Conservation (phyloP, 1,140 invertebrate species). For the Habropoda laboriosa region DNA sequence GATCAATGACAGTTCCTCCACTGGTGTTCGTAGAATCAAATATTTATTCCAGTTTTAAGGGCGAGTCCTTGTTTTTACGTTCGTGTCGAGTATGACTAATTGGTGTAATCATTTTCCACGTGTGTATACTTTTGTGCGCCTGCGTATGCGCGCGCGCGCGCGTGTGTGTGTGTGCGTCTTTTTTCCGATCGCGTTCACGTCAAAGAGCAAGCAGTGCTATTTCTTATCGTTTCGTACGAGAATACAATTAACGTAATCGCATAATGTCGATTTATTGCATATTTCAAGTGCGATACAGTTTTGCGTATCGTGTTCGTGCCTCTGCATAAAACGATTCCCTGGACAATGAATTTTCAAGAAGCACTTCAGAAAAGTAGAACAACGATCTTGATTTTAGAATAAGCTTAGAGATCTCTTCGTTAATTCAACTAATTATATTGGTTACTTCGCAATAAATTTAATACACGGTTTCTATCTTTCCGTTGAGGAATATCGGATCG, state of each 20-base stretch:
- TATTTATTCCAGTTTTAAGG: neutral
- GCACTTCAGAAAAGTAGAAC: neutral
- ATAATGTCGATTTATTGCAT: conserved; percentile 10
- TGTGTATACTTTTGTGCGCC: too few relatives aligned
- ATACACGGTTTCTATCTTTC: too few relatives aligned
- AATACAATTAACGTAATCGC: conserved; percentile 20
- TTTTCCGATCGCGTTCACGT: neutral
- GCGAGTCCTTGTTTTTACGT: neutral
- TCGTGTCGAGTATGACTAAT: neutral
- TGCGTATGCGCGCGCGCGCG: neutral
- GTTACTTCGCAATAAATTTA: too few relatives aligned
- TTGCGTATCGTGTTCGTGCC: neutral
- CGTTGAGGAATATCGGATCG: too few relatives aligned
- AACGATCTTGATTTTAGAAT: neutral
- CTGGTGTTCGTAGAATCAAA: neutral
- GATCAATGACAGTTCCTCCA: neutral
- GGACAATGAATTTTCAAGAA: neutral
- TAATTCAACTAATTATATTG: too few relatives aligned
- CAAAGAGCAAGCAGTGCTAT: conserved; percentile 19
- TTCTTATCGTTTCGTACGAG: conserved; percentile 26
- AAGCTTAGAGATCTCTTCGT: neutral
- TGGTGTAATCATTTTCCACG: neutral
- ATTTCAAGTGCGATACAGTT: neutral
- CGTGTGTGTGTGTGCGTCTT: neutral
- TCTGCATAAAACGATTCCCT: neutral